Evolutionary conservation across 2,113 vertebrate genomes (phyloP), one percentile per base, ranked within the genome.

Genomic region (Gracilinanus agilis): DNA sequence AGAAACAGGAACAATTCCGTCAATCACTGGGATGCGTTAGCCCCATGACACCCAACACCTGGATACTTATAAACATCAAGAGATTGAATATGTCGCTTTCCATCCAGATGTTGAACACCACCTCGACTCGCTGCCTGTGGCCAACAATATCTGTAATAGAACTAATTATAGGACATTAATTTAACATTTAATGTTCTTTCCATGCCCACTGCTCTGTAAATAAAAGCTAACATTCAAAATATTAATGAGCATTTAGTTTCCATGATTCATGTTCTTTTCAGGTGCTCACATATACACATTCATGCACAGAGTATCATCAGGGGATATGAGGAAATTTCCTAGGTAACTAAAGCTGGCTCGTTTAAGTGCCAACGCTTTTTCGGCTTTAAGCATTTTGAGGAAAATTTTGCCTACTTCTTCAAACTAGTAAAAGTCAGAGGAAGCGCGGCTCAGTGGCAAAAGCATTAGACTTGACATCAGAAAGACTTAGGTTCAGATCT

Each of bases 71-170:
- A 92, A 94, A 24, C 9, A 91, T 10, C 3, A 90, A 90, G 29
- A 75, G 44, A 75, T 56, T 92, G 55, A 92, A 67, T 89, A 89
- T 25, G 75, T 29, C 27, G 91, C 53, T 54, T 53, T 55, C 24
- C 67, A 55, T 95, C 92, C n/a, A 95, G 92, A 94, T n/a, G 8
- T 92, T 83, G 67, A 83, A 34, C 40, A n/a, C 67, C 67, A 83
- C 67, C n/a, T 83, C n/a, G 67, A 40, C n/a, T 40, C 40, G 27
- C n/a, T 83, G 24, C 58, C 53, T 54, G 53, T 90, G 54, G 16
- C 89, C 83, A 94, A 91, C n/a, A 67, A 55, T 16, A 49, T 6
- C 55, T 55, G 67, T 94, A 27, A 49, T 89, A 55, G 44, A 95
- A 96, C n/a, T 75, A 23, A 92, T 56, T 23, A 34, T 29, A 88